Percentiles rank a stretch among this genome's conserved stretches.
Evolutionary conservation across 2,888 invertebrate species (phyloP).

Genomic region (Oxystoma pomonae): DNA sequence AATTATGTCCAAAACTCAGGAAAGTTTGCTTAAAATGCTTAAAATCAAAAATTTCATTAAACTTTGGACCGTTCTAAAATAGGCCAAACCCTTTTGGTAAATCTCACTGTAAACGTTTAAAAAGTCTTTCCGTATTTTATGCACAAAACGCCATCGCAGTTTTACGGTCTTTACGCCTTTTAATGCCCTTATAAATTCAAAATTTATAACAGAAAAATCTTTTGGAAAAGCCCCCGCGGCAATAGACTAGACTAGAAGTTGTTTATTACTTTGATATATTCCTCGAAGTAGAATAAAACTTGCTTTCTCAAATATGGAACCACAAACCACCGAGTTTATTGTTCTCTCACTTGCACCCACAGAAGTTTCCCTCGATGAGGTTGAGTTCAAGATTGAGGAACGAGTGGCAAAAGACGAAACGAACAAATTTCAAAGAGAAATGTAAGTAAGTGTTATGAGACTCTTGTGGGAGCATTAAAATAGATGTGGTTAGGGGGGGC

Average conservation of each 20-base stretch:
- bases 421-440: not conserved
- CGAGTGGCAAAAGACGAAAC: not conserved
- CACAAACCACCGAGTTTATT: not conserved
- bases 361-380: not conserved
- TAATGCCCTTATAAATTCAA: not conserved
- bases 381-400: not conserved
- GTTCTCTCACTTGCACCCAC: not conserved
- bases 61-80: no score
- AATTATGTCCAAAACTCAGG: no score
- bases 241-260: not conserved
- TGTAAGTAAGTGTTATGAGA: constrained; percentile 4
- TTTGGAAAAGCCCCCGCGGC: not conserved
- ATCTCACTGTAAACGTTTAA: no score
- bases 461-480: constrained; percentile 4
- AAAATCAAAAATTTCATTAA: no score
- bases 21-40: no score
- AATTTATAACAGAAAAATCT: not conserved
- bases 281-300: not conserved
- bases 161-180: not conserved
- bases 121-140: no score
- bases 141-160: not conserved
- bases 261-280: not conserved
- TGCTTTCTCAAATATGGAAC: no score
- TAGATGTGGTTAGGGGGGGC: not conserved
- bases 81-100: no score